phyloP scores from a whole-genome alignment of 2,113 vertebrate species.

The Antechinus stuartii region DNA sequence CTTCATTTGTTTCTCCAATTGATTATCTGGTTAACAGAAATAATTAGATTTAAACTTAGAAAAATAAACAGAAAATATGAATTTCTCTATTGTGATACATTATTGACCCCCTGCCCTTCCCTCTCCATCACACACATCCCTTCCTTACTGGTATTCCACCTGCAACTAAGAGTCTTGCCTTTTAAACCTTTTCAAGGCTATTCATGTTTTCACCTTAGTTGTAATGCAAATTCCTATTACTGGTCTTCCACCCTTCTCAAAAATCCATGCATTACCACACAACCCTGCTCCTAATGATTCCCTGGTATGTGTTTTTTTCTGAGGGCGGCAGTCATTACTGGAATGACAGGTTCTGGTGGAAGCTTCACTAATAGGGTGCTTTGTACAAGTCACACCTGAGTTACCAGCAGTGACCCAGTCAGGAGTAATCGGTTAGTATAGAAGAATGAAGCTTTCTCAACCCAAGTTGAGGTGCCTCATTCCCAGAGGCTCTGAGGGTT shows the following conservation, averaged over 20 bases:
- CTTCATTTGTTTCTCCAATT: neutral
- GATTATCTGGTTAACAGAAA: neutral
- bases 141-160: neutral
- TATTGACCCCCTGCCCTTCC: no score
- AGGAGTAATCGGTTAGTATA: neutral
- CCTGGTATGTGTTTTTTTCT: neutral
- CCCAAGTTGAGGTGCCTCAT: neutral
- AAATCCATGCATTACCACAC: neutral
- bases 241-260: neutral
- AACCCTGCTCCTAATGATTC: neutral
- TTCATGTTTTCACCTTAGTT: neutral
- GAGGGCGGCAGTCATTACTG: neutral
- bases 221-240: neutral
- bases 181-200: neutral
- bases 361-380: neutral
- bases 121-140: neutral
- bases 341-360: neutral
- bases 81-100: neutral
- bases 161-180: neutral
- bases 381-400: neutral
- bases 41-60: neutral
- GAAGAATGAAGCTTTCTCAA: neutral
- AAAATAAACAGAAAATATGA: neutral
- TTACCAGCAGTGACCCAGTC: neutral
- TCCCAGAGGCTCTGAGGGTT: neutral